phyloP scores from a whole-genome alignment of 2,113 vertebrate species.

The Archilochus colubris region DNA sequence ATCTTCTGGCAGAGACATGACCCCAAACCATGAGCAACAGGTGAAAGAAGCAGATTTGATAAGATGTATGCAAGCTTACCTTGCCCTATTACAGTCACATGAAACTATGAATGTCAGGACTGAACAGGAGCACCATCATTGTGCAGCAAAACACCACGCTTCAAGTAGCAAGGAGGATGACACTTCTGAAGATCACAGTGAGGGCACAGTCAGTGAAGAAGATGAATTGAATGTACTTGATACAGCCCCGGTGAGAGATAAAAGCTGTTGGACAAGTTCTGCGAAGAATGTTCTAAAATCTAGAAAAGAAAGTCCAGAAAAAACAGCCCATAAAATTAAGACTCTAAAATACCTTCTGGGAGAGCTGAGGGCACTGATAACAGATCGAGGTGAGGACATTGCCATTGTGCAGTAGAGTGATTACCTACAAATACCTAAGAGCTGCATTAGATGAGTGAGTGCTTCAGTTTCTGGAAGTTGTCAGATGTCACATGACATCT shows the following conservation, averaged over 20 bases:
- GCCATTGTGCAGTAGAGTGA: neutral
- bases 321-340: conserved; percentile 71
- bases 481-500: neutral
- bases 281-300: conserved; percentile 56
- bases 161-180: conserved; percentile 35
- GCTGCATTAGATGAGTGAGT: neutral
- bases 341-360: conserved; percentile 80
- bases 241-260: conserved; percentile 73
- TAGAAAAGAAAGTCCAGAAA: conserved; percentile 64
- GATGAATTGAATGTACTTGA: conserved; percentile 64
- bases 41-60: conserved; percentile 69
- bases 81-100: conserved; percentile 63
- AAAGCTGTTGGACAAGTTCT: conserved; percentile 58
- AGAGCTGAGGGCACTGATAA: conserved; percentile 84
- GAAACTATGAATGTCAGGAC: neutral
- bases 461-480: neutral
- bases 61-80: conserved; percentile 70
- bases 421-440: neutral
- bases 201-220: conserved; percentile 61
- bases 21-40: neutral
- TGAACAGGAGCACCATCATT: neutral
- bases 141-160: neutral
- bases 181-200: conserved; percentile 41
- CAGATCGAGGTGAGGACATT: conserved; percentile 80
- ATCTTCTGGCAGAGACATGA: conserved; percentile 22